Base-by-base conservation (phyloP, 1,140 invertebrate species). In the Rhynchophorus ferrugineus region DNA sequence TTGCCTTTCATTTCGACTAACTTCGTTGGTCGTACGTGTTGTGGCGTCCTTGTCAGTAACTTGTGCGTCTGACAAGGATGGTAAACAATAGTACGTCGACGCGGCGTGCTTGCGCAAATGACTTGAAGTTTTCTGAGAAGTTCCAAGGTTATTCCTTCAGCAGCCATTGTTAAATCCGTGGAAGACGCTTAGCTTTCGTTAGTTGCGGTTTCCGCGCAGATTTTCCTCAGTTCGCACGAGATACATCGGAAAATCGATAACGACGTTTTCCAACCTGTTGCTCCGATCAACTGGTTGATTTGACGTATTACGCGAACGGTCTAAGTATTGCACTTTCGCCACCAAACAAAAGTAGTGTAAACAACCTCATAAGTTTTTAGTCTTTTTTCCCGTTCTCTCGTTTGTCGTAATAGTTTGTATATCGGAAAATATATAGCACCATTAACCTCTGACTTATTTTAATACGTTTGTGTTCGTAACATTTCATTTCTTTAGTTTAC, bases 81-180 rank as follows among this genome's bases (percentile, higher is more conserved):
- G 41, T 13, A 29, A 39, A n/a, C 9, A 17, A 24, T 57, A 44
- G 43, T 41, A 19, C 39, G 56, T 58, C 53, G 35, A 21, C 1
- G 19, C 39, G 35, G 21, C 9, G 50, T 38, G 58, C 57, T 59
- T 61, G 58, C 62, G 63, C 54, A 63, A 57, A 66, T 53, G 46
- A 62, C 63, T 65, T 54, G 59, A 68, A 66, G 57, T 67, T 63
- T 67, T 66, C 63, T 65, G 54, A 62, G 61, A 64, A 68, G 60
- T 62, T 63, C 67, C 65, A 69, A 69, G 66, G 67, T 60, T 64
- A 59, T 60, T 66, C 61, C 61, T 66, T 65, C 56, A 60, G 68
- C 63, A 59, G 66, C 66, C 66, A 68, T 68, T 69, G 66, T 64
- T 65, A 61, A 65, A 61, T 61, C 57, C 44, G 57, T 53, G 22